Conservation (phyloP, 1,140 invertebrate species). For the Nylanderia fulva region DNA sequence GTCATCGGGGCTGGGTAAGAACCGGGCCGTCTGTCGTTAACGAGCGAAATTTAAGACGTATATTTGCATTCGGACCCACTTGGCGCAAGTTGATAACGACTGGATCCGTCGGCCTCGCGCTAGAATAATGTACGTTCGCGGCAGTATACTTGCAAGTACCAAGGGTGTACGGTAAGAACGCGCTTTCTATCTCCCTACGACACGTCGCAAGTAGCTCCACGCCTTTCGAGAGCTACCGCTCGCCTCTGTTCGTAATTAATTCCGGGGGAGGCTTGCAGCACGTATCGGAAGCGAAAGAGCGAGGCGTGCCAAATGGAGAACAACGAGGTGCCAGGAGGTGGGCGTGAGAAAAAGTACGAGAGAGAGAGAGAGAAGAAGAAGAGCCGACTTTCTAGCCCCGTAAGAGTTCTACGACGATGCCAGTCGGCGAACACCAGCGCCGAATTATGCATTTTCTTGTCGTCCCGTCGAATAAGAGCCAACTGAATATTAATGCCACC, state of each 20-base stretch:
- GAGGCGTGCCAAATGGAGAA: constrained; percentile 29
- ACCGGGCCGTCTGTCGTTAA: constrained; percentile 80
- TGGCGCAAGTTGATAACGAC: constrained; percentile 81
- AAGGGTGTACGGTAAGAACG: constrained; percentile 27
- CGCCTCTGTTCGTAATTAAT: constrained; percentile 75
- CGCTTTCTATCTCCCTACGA: constrained; percentile 31
- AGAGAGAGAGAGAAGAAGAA: constrained; percentile 16
- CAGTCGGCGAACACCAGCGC: constrained; percentile 62
- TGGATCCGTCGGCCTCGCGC: constrained; percentile 31
- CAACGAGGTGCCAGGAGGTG: not conserved
- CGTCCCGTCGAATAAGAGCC: constrained; percentile 82
- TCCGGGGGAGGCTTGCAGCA: constrained; percentile 73
- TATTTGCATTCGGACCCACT: constrained; percentile 84
- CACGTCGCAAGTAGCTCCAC: not conserved
- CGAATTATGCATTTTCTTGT: constrained; percentile 85
- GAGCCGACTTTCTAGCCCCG: constrained; percentile 47
- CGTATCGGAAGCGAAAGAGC: constrained; percentile 63
- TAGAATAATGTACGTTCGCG: constrained; percentile 32
- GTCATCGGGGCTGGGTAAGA: constrained; percentile 36
- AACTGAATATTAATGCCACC: constrained; percentile 84
- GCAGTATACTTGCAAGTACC: constrained; percentile 16
- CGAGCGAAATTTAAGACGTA: constrained; percentile 83
- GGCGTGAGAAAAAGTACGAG: not conserved
- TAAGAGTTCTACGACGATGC: constrained; percentile 47
- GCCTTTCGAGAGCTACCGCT: constrained; percentile 18